Evolutionary conservation across 2,113 vertebrate species (phyloP).

Genomic region (Odontesthes bonariensis): DNA sequence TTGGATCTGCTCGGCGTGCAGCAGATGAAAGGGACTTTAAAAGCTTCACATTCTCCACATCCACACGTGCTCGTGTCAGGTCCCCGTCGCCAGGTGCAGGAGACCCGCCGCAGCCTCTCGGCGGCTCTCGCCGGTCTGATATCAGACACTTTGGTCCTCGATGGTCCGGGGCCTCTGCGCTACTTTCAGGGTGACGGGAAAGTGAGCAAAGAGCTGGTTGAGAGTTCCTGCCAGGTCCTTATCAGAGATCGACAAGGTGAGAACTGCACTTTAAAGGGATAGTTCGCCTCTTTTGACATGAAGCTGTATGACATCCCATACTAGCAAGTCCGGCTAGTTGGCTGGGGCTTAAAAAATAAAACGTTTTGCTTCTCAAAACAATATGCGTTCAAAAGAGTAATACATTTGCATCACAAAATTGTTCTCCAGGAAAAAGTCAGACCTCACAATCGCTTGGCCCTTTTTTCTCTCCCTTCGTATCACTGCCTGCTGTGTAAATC

Average conservation of each 20-base stretch:
- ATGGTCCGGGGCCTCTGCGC: slow-evolving; percentile 58
- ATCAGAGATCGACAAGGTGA: slow-evolving; percentile 25
- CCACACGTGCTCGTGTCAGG: slow-evolving; percentile 66
- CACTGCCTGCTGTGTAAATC: too few relatives aligned
- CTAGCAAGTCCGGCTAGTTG: too few relatives aligned
- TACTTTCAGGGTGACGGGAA: slow-evolving; percentile 65
- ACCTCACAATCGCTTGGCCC: too few relatives aligned
- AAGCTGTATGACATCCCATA: too few relatives aligned
- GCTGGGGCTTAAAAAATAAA: too few relatives aligned
- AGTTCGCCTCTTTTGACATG: too few relatives aligned
- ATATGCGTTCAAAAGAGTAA: too few relatives aligned
- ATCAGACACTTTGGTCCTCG: slow-evolving; percentile 22
- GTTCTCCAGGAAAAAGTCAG: too few relatives aligned
- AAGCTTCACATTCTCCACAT: slow-evolving; percentile 3
- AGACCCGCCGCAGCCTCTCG: slow-evolving; percentile 9
- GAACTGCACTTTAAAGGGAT: too few relatives aligned
- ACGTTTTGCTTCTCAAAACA: too few relatives aligned
- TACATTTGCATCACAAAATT: too few relatives aligned
- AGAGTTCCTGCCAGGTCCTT: slow-evolving; percentile 49
- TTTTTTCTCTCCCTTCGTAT: too few relatives aligned
- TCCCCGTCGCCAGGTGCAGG: slow-evolving; percentile 43
- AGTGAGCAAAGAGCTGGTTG: slow-evolving; percentile 42
- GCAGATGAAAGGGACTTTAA: slow-evolving; percentile 29
- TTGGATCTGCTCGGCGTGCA: slow-evolving; percentile 46
- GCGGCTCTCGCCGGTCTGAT: slow-evolving; percentile 38